Base-by-base conservation (phyloP, 2,113 vertebrate species). In the Notechis scutatus region DNA sequence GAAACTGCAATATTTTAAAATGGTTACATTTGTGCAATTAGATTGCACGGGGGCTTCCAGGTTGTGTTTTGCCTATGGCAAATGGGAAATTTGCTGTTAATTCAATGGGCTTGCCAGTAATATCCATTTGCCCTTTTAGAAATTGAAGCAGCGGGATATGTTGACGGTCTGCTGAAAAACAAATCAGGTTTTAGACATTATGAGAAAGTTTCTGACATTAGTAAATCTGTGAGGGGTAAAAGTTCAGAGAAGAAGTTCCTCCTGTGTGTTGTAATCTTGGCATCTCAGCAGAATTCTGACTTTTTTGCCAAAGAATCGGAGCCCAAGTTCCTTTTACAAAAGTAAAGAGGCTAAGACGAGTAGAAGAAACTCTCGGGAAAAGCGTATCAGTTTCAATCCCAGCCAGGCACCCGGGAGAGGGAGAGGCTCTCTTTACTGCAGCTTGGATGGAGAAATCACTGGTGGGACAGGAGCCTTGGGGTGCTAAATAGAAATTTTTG, bases 1-100 rank as follows among this genome's bases (percentile, higher is more conserved):
- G 92, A 95, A 93, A 95, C 95, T 55, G 39, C 93, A 0, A 34
- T 91, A 91, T 87, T 87, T 97, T 97, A 95, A 97, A 95, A 24
- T 47, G 39, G 95, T 97, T 97, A 96, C 59, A n/a, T 89, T 92
- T 55, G 39, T 94, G 11, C 88, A 97, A 98, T 97, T 94, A 47
- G 94, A 97, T 97, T 34, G 93, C 54, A 45, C 64, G 91, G 21
- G 95, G 61, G 91, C 94, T 90, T 97, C 94, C n/a, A 91, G 93
- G 24, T 93, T 94, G 90, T 95, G 24, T n/a, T 96, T 94, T 96
- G 96, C 96, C 95, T 90, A 90, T 88, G 93, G 95, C 87, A 95
- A 94, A 96, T 94, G 92, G 56, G 89, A 93, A 95, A 97, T 96
- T 92, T 42, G 92, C 93, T 94, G 95, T 93, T 97, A 95, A 95